Evolutionary conservation across 2,888 invertebrate genomes (phyloP), one percentile per base, ranked within the genome.

Genomic region (Philaethria dido): DNA sequence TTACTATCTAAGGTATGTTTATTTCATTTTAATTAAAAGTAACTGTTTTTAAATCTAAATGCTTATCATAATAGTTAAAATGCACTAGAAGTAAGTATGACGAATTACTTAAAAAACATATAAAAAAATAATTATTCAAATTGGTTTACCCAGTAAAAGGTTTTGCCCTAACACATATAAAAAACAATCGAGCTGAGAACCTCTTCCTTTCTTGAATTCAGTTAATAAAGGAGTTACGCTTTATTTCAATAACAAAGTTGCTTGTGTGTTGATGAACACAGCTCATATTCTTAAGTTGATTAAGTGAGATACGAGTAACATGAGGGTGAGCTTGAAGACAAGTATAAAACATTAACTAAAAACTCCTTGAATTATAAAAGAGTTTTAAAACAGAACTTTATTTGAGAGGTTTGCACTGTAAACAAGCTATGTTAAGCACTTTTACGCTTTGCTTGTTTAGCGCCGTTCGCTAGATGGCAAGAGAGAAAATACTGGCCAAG

Each of bases 341-440:
- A 66, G 44, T 29, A 20, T 4, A 47, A 39, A 66, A 47, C 44
- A 66, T 57, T 42, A 50, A 44, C 47, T 36, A 14, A 63, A 63
- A 63, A 59, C 63, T 61, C 20, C 29, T 25, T 62, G 33, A 52
- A 47, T 61, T 60, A 59, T 61, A 61, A 57, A 59, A 61, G 60
- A 69, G 64, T 59, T 69, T n/a, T 63, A 54, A 66, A 71, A 66
- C 50, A 64, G 20, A 66, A 69, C 59, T 71, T 59, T 71, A 71
- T 67, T 69, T 69, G 66, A 69, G 59, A 63, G 70, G 66, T 70
- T 67, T 62, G 66, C 57, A 59, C 66, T 54, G 69, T 69, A 69
- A 71, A 71, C 66, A 71, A 69, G 69, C 66, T 67, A 64, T 52
- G 63, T 63, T 63, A 69, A 69, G 66, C 69, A 67, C 66, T 71